phyloP scores from a whole-genome alignment of 2,797 vertebrate genomes.

The Pachyuromys duprasi region DNA sequence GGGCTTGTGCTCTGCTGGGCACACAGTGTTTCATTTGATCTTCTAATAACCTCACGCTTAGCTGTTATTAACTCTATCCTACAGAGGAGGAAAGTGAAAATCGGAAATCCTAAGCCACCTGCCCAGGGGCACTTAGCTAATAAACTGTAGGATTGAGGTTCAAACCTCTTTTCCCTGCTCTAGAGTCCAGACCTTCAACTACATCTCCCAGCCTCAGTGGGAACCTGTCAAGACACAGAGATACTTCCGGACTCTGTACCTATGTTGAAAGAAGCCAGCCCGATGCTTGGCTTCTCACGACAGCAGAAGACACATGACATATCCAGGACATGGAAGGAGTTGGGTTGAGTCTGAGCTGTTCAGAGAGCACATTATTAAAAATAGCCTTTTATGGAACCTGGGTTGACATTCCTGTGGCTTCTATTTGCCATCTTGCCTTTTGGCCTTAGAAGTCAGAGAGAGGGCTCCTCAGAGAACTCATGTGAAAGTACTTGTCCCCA shows the following conservation, averaged over 20 bases:
- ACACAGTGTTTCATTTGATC: background rate
- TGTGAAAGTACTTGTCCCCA: background rate
- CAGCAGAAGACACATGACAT: background rate
- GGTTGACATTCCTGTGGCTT: conserved; percentile 4
- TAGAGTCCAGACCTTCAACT: background rate
- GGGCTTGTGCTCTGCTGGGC: background rate
- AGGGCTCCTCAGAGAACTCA: background rate
- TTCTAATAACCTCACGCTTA: background rate
- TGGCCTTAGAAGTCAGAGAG: conserved; percentile 17
- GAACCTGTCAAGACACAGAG: background rate
- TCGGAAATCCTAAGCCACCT: background rate
- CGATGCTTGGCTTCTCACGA: background rate
- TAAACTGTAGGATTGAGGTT: background rate
- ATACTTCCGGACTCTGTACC: background rate
- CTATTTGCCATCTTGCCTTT: background rate
- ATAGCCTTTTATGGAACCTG: background rate
- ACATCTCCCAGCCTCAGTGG: background rate
- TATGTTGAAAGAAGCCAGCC: background rate
- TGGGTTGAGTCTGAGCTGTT: background rate
- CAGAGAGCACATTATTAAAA: background rate
- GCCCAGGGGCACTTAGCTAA: background rate
- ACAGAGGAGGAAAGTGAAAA: conserved; percentile 3
- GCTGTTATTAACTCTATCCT: background rate
- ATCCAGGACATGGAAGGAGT: background rate
- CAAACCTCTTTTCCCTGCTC: background rate